A percentile compares a stretch with the other conserved stretches of the same genome.
Evolutionary conservation across 2,113 vertebrate genomes (phyloP).

Genomic region (Callipepla squamata): DNA sequence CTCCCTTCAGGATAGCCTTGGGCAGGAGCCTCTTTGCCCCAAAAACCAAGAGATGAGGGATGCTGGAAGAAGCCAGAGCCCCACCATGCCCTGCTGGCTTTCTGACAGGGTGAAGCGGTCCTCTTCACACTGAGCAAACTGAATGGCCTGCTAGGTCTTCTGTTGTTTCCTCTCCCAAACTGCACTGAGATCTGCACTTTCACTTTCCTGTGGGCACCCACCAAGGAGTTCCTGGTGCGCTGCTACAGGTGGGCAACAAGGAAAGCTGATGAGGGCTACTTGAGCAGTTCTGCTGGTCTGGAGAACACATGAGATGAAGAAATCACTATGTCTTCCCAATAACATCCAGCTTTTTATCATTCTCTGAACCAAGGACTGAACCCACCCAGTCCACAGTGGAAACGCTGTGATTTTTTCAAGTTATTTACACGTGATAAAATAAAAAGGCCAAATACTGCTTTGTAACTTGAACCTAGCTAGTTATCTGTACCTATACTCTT

Average conservation of each 20-base stretch:
- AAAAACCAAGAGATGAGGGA: neutral
- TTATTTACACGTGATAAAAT: neutral
- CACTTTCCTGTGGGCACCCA: neutral
- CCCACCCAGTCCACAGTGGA: neutral
- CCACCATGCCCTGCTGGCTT: neutral
- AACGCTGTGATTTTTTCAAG: neutral
- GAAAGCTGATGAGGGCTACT: neutral
- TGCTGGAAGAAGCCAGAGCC: neutral
- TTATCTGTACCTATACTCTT: neutral
- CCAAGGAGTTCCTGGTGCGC: neutral
- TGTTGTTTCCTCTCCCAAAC: neutral
- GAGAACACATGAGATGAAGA: neutral
- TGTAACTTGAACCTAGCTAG: neutral
- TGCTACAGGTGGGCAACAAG: neutral
- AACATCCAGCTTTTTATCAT: neutral
- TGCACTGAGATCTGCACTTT: neutral
- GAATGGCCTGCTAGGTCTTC: neutral
- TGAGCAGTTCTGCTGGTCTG: neutral
- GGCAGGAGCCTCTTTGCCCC: neutral
- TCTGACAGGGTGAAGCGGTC: neutral
- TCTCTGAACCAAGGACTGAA: neutral
- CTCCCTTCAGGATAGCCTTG: neutral
- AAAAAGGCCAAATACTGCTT: neutral
- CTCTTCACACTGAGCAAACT: neutral
- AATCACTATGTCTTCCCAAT: neutral